Evolutionary conservation across 2,113 vertebrate species (phyloP).

Genomic region (Zosterops pallidus): DNA sequence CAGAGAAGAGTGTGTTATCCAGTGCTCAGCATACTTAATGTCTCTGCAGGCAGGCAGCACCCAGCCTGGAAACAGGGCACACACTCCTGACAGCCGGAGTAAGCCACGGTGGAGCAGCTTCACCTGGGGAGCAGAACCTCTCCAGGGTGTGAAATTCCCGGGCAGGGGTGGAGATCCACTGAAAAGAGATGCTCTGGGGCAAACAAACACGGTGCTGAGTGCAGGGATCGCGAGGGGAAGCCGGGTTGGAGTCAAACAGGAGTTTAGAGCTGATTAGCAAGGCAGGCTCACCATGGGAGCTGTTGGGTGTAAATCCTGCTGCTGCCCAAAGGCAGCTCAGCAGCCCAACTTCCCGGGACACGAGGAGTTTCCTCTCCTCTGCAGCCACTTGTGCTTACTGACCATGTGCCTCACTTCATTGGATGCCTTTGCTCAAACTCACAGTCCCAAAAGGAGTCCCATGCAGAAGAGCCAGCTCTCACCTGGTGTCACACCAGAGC

Average conservation of each 20-base stretch:
- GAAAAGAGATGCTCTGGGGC: background rate
- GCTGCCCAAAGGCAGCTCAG: background rate
- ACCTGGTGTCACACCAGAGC: background rate
- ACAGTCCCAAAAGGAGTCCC: background rate
- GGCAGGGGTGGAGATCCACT: background rate
- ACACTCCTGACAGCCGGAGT: background rate
- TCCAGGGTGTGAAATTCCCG: background rate
- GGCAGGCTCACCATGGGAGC: background rate
- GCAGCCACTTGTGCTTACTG: background rate
- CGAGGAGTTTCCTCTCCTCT: background rate
- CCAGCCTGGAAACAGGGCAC: background rate
- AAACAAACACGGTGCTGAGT: background rate
- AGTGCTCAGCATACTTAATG: slow-evolving; percentile 3
- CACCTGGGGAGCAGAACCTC: background rate
- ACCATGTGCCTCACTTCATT: background rate
- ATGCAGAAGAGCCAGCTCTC: background rate
- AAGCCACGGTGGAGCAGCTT: background rate
- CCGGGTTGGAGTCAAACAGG: rapidly evolving
- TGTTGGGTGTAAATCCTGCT: background rate
- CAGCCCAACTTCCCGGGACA: background rate
- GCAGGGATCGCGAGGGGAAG: rapidly evolving
- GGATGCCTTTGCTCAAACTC: background rate
- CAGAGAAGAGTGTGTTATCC: background rate
- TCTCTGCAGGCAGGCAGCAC: background rate
- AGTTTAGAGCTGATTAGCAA: background rate